These are phyloP conservation scores for Trematocara macrostoma DNA, from an alignment of 2,113 vertebrate species.

Conservation along the genomic window DNA sequence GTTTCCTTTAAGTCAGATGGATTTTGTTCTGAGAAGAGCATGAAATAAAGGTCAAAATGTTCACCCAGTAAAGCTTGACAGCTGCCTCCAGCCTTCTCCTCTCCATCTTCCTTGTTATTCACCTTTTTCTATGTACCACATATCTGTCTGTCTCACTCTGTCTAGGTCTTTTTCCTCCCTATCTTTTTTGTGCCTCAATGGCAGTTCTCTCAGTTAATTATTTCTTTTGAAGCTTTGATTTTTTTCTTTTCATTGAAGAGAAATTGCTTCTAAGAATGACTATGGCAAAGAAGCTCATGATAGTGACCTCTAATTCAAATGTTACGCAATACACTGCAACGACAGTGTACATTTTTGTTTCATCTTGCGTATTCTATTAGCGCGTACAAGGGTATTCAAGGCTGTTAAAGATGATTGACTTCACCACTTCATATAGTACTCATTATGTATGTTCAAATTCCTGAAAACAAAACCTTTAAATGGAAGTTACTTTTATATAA, in stretches of 20 bases:
- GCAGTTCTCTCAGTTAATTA: neutral
- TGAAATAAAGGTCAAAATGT: slow-evolving; percentile 36
- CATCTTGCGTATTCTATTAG: neutral
- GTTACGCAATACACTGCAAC: neutral
- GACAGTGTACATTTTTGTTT: neutral
- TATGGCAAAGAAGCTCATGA: neutral
- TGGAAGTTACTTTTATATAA: neutral
- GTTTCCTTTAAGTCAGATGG: slow-evolving; percentile 24
- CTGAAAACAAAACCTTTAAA: neutral
- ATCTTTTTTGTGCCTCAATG: neutral
- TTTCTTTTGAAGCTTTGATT: slow-evolving; percentile 5
- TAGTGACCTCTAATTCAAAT: slow-evolving; percentile 7
- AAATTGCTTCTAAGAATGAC: slow-evolving; percentile 31
- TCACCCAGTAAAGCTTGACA: neutral
- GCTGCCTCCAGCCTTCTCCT: neutral
- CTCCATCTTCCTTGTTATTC: neutral
- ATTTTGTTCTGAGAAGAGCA: slow-evolving; percentile 23
- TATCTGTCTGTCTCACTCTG: neutral
- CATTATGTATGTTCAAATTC: neutral
- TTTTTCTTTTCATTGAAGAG: neutral
- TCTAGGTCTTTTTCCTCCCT: neutral
- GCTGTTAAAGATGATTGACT: neutral
- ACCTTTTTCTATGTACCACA: neutral
- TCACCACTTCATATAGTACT: neutral
- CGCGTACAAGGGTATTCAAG: neutral